Percentiles rank a stretch among this genome's conserved stretches.
These are phyloP conservation scores for Orthosia incerta DNA, from an alignment of 2,888 invertebrate genomes.

Conservation along the genomic window DNA sequence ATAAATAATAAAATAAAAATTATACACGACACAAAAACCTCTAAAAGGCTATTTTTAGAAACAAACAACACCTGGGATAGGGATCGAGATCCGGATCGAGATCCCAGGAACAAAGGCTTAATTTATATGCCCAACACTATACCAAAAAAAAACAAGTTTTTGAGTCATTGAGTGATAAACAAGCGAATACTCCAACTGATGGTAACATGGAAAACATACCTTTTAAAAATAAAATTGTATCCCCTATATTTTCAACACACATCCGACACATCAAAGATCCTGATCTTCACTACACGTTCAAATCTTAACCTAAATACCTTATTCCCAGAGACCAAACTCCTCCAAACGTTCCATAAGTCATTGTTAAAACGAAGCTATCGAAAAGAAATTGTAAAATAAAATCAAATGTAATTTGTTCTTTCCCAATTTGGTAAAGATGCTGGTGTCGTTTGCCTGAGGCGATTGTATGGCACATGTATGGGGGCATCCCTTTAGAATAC, in stretches of 20 bases:
- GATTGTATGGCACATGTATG: slow-evolving; percentile 42
- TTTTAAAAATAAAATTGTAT: slow-evolving; percentile 13
- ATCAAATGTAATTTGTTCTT: slow-evolving; percentile 87
- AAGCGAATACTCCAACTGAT: not conserved
- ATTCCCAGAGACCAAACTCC: slow-evolving; percentile 41
- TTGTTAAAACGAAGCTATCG: slow-evolving; percentile 71
- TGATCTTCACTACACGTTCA: not conserved
- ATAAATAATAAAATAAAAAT: too few relatives aligned
- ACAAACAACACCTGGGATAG: too few relatives aligned
- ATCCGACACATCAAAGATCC: slow-evolving; percentile 61
- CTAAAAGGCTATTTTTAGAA: too few relatives aligned
- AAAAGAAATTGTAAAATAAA: slow-evolving; percentile 89
- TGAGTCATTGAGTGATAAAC: not conserved
- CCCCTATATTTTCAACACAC: slow-evolving; percentile 70
- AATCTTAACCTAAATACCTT: not conserved
- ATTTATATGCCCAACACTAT: not conserved
- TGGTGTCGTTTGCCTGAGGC: slow-evolving; percentile 60
- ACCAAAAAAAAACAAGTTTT: not conserved
- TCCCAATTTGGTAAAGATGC: slow-evolving; percentile 80
- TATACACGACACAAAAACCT: too few relatives aligned
- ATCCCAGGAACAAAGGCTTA: too few relatives aligned
- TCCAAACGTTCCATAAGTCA: slow-evolving; percentile 44
- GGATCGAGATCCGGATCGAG: too few relatives aligned
- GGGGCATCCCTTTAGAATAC: slow-evolving; percentile 65
- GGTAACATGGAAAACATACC: not conserved